A percentile compares a stretch with the other conserved stretches of the same genome.
Conservation (phyloP, 2,113 vertebrate genomes). For the Corynorhinus townsendii region DNA sequence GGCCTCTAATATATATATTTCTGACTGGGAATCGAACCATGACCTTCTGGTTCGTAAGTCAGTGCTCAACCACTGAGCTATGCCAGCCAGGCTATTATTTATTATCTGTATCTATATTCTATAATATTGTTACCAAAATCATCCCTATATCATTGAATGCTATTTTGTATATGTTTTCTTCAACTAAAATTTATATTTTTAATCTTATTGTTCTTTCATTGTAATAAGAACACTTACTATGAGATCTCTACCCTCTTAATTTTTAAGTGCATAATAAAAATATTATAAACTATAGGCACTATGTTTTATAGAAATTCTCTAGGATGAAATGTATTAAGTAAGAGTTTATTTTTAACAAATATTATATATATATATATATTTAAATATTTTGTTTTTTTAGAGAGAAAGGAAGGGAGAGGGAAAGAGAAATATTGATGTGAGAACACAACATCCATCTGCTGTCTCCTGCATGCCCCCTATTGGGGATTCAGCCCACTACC, state of each 20-base stretch:
- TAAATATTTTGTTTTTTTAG: too few species aligned
- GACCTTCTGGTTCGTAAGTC: too few species aligned
- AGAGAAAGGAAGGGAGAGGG: too few species aligned
- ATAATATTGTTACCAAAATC: neutral
- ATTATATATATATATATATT: neutral
- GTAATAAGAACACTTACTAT: neutral
- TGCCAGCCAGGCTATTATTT: neutral
- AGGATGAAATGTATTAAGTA: neutral
- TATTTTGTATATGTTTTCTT: neutral
- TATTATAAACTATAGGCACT: neutral
- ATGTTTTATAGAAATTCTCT: neutral
- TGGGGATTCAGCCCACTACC: too few species aligned
- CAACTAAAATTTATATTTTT: neutral
- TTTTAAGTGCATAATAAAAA: neutral
- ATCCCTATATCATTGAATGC: neutral
- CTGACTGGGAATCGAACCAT: too few species aligned
- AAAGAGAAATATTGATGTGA: too few species aligned
- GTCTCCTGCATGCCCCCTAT: too few species aligned
- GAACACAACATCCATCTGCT: too few species aligned
- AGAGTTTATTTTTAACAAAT: neutral
- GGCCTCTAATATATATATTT: too few species aligned
- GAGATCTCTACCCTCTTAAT: neutral
- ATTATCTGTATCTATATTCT: neutral
- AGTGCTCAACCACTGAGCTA: too few species aligned
- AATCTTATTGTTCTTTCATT: neutral